A percentile compares a stretch with the other conserved stretches of the same genome.
phyloP scores from a whole-genome alignment of 2,888 invertebrate species.

The Fragum whitleyi region DNA sequence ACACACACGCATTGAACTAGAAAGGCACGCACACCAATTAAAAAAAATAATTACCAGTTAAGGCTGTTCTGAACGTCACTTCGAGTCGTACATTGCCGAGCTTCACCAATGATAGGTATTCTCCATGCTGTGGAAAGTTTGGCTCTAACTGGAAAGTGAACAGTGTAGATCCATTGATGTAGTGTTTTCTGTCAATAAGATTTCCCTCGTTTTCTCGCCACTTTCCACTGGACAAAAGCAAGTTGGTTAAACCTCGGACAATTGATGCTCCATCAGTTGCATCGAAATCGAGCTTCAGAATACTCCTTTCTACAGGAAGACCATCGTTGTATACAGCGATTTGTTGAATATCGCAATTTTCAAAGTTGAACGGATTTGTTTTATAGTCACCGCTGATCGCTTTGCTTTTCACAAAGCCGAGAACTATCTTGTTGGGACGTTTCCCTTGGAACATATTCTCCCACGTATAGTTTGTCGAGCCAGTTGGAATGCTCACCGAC shows the following conservation, averaged over 20 bases:
- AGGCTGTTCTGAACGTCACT: too few species aligned
- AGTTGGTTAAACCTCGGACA: too few species aligned
- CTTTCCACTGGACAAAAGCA: conserved; percentile 20
- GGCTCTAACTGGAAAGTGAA: too few species aligned
- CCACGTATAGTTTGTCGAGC: conserved; percentile 37
- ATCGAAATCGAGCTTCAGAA: background rate
- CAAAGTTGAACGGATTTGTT: too few species aligned
- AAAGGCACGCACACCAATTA: background rate
- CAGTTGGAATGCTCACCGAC: conserved; percentile 39
- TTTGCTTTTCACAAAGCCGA: too few species aligned
- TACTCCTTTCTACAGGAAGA: conserved; percentile 2
- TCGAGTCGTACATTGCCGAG: too few species aligned
- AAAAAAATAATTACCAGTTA: conserved; percentile 9
- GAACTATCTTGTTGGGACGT: too few species aligned
- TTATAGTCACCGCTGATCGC: too few species aligned
- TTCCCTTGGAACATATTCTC: too few species aligned
- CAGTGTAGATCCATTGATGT: conserved; percentile 15
- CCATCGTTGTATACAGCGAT: conserved; percentile 38
- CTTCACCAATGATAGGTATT: conserved; percentile 26
- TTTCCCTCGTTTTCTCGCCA: conserved; percentile 38
- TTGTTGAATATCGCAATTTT: too few species aligned
- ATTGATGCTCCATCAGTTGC: too few species aligned
- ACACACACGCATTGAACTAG: too few species aligned
- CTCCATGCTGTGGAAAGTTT: conserved; percentile 14
- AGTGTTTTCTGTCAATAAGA: conserved; percentile 20